phyloP scores from a whole-genome alignment of 2,797 vertebrate species.

The Masticophis lateralis region DNA sequence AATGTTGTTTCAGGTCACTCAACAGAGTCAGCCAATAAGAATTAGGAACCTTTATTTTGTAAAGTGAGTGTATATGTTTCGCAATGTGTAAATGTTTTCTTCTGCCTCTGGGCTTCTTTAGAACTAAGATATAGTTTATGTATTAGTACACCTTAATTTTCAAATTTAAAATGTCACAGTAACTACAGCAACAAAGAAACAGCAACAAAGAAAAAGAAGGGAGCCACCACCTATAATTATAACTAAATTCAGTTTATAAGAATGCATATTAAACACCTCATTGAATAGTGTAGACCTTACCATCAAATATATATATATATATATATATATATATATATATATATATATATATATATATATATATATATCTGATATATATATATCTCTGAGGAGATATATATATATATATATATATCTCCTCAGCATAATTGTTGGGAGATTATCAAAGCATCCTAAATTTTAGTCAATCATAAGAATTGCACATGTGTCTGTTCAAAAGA shows the following conservation, averaged over 20 bases:
- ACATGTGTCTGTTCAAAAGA: not conserved
- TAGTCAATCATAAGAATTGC: not conserved
- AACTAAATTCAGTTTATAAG: not conserved
- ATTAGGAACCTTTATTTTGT: not conserved
- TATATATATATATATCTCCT: no score
- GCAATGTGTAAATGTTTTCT: not conserved
- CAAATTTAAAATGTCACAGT: not conserved
- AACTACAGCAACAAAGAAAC: not conserved
- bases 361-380: no score
- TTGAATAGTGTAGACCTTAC: not conserved
- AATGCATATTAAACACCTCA: not conserved
- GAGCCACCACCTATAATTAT: not conserved
- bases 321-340: no score
- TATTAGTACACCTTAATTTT: not conserved
- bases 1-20: slow-evolving; percentile 31
- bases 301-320: not conserved
- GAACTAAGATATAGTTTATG: not conserved
- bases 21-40: not conserved
- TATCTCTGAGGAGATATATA: no score
- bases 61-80: not conserved
- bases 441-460: not conserved
- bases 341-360: no score
- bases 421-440: not conserved
- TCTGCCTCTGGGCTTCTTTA: not conserved
- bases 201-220: not conserved